A percentile compares a stretch with the other conserved stretches of the same genome.
Evolutionary conservation across 1,140 invertebrate genomes (phyloP).

Genomic region (Trachymyrmex cornetzi): DNA sequence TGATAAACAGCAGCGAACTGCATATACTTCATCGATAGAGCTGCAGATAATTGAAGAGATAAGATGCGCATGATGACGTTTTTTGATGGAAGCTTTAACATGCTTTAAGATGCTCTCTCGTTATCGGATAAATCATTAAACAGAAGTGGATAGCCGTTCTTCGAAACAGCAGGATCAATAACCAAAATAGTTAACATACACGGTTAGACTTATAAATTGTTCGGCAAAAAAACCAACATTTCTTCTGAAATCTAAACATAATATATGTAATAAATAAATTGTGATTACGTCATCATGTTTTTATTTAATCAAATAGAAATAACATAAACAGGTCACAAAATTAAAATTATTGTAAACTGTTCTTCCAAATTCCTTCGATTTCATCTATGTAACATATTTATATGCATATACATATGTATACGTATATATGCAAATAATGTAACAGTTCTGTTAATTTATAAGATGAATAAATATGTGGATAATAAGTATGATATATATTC

Average conservation of each 20-base stretch:
- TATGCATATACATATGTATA: too few relatives aligned
- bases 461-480: too few relatives aligned
- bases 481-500: too few relatives aligned
- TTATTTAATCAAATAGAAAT: too few relatives aligned
- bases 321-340: too few relatives aligned
- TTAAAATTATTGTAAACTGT: too few relatives aligned
- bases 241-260: not conserved
- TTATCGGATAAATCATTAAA: not conserved
- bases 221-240: not conserved
- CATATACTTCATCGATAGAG: slow-evolving; percentile 11
- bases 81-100: slow-evolving; percentile 15
- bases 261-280: too few relatives aligned
- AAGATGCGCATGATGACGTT: slow-evolving; percentile 6
- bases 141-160: not conserved
- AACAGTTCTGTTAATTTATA: too few relatives aligned
- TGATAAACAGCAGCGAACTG: slow-evolving; percentile 27
- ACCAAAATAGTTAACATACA: not conserved
- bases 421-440: too few relatives aligned
- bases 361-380: too few relatives aligned
- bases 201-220: not conserved
- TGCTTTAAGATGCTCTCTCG: not conserved
- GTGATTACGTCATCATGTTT: too few relatives aligned
- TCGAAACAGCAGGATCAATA: slow-evolving; percentile 13
- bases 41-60: slow-evolving; percentile 21
- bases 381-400: too few relatives aligned